Percentiles rank a stretch among this genome's conserved stretches.
Conservation (phyloP, 1,140 invertebrate genomes). For the Sweltsa coloradensis region DNA sequence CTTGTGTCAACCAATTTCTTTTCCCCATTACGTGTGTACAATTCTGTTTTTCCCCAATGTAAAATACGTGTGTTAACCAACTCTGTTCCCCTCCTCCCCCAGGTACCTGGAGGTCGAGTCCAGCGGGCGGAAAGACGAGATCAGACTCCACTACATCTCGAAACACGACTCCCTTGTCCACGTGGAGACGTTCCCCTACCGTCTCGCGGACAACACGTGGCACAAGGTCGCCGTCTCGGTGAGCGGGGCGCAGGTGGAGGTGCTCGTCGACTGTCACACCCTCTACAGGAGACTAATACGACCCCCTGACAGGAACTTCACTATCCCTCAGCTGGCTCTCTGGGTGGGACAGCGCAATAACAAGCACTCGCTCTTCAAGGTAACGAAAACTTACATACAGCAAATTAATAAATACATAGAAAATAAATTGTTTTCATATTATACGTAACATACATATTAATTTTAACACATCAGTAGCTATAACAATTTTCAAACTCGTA, state of each 20-base stretch:
- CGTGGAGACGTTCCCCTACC: slow-evolving; percentile 76
- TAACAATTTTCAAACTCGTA: too few relatives aligned
- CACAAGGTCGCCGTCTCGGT: slow-evolving; percentile 72
- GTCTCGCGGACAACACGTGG: slow-evolving; percentile 73
- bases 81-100: too few relatives aligned
- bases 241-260: slow-evolving; percentile 65
- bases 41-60: too few relatives aligned
- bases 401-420: too few relatives aligned
- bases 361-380: slow-evolving; percentile 79
- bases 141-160: slow-evolving; percentile 61
- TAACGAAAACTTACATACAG: too few relatives aligned
- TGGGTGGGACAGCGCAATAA: slow-evolving; percentile 79
- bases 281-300: slow-evolving; percentile 58
- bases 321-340: slow-evolving; percentile 53
- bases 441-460: too few relatives aligned
- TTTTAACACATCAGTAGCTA: too few relatives aligned
- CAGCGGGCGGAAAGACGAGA: slow-evolving; percentile 73
- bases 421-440: too few relatives aligned
- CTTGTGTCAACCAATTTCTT: too few relatives aligned
- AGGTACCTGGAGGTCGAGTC: slow-evolving; percentile 85
- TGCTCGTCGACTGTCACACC: slow-evolving; percentile 75
- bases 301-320: slow-evolving; percentile 60
- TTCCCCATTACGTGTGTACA: too few relatives aligned
- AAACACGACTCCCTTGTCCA: slow-evolving; percentile 33
- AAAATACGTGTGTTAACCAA: too few relatives aligned